Conservation (phyloP, 2,888 invertebrate species). For the Agonopterix alstromeriana region DNA sequence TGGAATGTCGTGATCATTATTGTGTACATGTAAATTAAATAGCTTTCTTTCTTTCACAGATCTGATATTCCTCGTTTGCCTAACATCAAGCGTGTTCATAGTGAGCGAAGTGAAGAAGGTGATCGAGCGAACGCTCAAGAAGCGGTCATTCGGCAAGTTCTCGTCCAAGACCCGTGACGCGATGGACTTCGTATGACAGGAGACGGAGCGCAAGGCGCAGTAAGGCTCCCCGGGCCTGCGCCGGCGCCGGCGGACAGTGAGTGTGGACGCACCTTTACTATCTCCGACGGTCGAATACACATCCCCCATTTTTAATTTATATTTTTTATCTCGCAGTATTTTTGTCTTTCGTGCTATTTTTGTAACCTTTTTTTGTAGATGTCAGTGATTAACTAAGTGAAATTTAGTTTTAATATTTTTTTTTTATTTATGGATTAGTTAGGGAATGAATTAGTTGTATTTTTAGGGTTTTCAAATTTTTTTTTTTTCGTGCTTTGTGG, state of each 20-base stretch:
- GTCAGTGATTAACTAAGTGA: conserved; percentile 15
- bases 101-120: conserved; percentile 95
- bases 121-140: conserved; percentile 84
- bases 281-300: conserved; percentile 41
- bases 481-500: too few relatives aligned
- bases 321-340: conserved; percentile 16
- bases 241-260: conserved; percentile 7
- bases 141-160: conserved; percentile 59
- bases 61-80: conserved; percentile 90
- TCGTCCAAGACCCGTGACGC: conserved; percentile 62
- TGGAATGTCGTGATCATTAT: too few relatives aligned
- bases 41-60: conserved; percentile 72
- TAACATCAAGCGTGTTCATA: conserved; percentile 97
- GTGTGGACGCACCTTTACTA: conserved; percentile 28
- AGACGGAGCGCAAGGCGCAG: conserved; percentile 60
- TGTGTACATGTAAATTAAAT: too few relatives aligned
- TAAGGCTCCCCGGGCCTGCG: conserved; percentile 30
- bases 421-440: conserved; percentile 16
- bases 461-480: not conserved
- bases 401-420: conserved; percentile 17
- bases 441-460: conserved; percentile 3
- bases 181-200: conserved; percentile 87
- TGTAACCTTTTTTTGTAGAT: conserved; percentile 2
- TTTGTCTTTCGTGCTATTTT: conserved; percentile 7
- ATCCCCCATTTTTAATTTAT: conserved; percentile 33